These are phyloP conservation scores for Drosophila nr. perissopoda DNA, from an alignment of 2,888 invertebrate genomes.

Conservation along the genomic window DNA sequence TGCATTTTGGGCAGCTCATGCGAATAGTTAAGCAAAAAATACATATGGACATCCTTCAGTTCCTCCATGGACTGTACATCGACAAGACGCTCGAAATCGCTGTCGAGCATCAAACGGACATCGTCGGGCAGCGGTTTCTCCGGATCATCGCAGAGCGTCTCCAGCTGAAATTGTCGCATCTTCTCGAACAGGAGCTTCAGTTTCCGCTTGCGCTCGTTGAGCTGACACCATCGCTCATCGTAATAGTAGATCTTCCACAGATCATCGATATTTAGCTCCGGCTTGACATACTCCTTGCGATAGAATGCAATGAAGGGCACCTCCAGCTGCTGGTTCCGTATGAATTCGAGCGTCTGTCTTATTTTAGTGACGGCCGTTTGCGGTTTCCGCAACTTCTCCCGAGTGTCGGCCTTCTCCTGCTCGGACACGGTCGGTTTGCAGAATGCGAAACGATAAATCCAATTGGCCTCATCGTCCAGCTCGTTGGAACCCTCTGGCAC, in stretches of 20 bases:
- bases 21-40: slow-evolving; percentile 96
- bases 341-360: slow-evolving; percentile 96
- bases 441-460: slow-evolving; percentile 98
- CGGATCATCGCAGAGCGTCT: slow-evolving; percentile 91
- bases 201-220: slow-evolving; percentile 93
- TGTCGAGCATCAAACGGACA: slow-evolving; percentile 92
- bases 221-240: slow-evolving; percentile 97
- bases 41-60: slow-evolving; percentile 95
- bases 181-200: slow-evolving; percentile 93
- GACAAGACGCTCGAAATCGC: slow-evolving; percentile 92
- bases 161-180: slow-evolving; percentile 96
- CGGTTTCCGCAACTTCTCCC: slow-evolving; percentile 87
- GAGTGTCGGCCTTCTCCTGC: slow-evolving; percentile 86
- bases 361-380: slow-evolving; percentile 93
- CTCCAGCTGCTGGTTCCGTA: slow-evolving; percentile 97
- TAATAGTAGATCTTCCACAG: slow-evolving; percentile 99
- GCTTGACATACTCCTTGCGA: slow-evolving; percentile 98
- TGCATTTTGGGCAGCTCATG: slow-evolving; percentile 94
- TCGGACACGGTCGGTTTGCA: slow-evolving; percentile 92
- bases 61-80: slow-evolving; percentile 95
- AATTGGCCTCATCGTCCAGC: slow-evolving; percentile 96
- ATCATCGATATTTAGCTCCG: slow-evolving; percentile 96
- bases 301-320: slow-evolving; percentile 99
- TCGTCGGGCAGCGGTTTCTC: slow-evolving; percentile 94
- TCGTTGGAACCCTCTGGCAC: slow-evolving; percentile 94